Evolutionary conservation across 2,797 vertebrate genomes (phyloP), one percentile per base, ranked within the genome.

Genomic region (Champsocephalus esox): DNA sequence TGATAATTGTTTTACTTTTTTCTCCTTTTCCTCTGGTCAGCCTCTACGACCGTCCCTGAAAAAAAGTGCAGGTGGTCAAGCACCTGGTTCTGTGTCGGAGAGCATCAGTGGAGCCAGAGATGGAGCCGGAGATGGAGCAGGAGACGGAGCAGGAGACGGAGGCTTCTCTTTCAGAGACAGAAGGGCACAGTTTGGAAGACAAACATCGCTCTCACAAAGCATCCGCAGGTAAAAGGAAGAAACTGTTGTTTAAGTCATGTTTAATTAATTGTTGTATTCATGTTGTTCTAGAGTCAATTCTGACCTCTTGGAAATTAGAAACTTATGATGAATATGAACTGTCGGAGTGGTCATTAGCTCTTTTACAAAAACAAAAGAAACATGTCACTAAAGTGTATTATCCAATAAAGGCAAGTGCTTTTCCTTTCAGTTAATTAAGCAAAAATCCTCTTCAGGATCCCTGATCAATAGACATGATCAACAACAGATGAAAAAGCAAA

Each of bases 191-290:
- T 95, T 97, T 77, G 92, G 85, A 10, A 92, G 97, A 68, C 97
- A 98, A 88, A 95, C 96, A 0, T 99, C 97, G 2, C 92, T 99
- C 51, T 97, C 98, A 21, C 97, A 99, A 88, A 99, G 97, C 89
- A 99, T 99, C 82, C 96, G 96, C 90, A 98, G 89, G 98, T 98
- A 91, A 96, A 84, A 45, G 2, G 0, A 11, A 7, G 6, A 50
- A 9, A 21, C 32, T 52, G n/a, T 16, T 52, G 5, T 19, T 43
- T 51, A 9, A 5, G 16, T 34, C 14, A 6, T 45, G 7, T 59
- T 45, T 68, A 19, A 21, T 52, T 67, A 0, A 38, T 38, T 38
- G 5, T 38, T 38, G 24, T 57, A 54, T 65, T 60, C 7, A 24
- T 6, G 7, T 9, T 34, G 12, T 9, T 58, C 38, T 59, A 57